phyloP scores from a whole-genome alignment of 2,888 invertebrate genomes.

The Catocala fraxini region DNA sequence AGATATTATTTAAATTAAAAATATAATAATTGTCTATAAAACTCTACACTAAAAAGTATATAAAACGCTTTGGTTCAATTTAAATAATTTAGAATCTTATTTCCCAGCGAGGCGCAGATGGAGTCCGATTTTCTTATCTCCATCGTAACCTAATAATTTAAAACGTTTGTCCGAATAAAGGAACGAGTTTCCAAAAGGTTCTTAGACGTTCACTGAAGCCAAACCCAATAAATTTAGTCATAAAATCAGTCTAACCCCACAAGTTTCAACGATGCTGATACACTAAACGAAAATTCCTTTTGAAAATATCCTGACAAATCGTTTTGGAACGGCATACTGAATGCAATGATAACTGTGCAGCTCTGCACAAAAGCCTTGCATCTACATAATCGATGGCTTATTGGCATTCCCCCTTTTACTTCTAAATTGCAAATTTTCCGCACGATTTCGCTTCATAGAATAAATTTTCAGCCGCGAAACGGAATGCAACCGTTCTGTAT shows the following conservation, averaged over 20 bases:
- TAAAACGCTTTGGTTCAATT: background rate
- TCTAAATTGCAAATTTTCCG: conserved; percentile 87
- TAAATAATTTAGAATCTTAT: conserved; percentile 1
- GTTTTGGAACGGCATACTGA: conserved; percentile 73
- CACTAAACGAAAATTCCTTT: conserved; percentile 60
- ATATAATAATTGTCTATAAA: no score
- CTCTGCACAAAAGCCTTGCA: conserved; percentile 82
- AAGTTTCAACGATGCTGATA: conserved; percentile 59
- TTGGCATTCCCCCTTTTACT: conserved; percentile 85
- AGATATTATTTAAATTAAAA: no score
- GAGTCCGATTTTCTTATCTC: background rate
- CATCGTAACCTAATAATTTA: background rate
- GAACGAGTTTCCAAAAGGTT: conserved; percentile 12
- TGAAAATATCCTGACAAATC: conserved; percentile 79
- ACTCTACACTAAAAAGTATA: background rate
- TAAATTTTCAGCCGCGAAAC: conserved; percentile 82
- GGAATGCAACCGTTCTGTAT: conserved; percentile 74
- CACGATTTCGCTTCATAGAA: conserved; percentile 83
- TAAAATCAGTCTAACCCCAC: conserved; percentile 50
- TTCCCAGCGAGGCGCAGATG: background rate
- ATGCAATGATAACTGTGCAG: conserved; percentile 82
- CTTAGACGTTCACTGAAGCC: conserved; percentile 17
- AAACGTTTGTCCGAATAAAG: conserved; percentile 2
- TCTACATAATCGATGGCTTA: conserved; percentile 87
- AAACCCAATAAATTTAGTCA: conserved; percentile 37